phyloP scores from a whole-genome alignment of 2,888 invertebrate genomes.

The Fabriciana adippe region DNA sequence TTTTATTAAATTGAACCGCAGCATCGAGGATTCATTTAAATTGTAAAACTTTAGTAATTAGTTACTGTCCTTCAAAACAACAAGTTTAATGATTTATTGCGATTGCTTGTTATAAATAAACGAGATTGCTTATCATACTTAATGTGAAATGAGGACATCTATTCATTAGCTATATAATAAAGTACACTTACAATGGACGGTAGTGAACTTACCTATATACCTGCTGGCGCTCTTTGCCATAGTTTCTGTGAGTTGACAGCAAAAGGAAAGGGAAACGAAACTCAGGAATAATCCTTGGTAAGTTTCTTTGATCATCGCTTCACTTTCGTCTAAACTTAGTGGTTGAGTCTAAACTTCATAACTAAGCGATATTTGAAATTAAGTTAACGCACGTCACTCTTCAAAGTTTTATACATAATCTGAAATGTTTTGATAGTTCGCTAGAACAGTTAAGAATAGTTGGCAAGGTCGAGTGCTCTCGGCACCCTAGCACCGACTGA shows the following conservation, averaged over 20 bases:
- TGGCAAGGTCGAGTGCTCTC: constrained; percentile 66
- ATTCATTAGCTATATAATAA: not conserved
- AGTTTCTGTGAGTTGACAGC: constrained; percentile 77
- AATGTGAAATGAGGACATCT: not conserved
- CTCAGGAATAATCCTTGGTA: constrained; percentile 76
- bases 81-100: constrained; percentile 31
- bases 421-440: constrained; percentile 42
- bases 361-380: constrained; percentile 17
- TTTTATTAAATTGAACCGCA: constrained; percentile 21
- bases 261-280: constrained; percentile 76
- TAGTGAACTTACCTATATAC: constrained; percentile 67
- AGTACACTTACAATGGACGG: constrained; percentile 10
- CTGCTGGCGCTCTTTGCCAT: constrained; percentile 77
- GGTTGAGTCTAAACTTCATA: constrained; percentile 34
- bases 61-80: constrained; percentile 23
- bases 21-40: constrained; percentile 24
- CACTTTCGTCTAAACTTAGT: constrained; percentile 42
- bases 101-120: constrained; percentile 1
- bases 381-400: constrained; percentile 38
- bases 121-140: not conserved
- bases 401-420: constrained; percentile 22
- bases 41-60: constrained; percentile 35
- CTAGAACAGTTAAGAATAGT: constrained; percentile 51
- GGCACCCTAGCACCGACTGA: constrained; percentile 66
- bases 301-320: constrained; percentile 73